Evolutionary conservation across 1,140 invertebrate genomes (phyloP).

Genomic region (Luehdorfia chinensis): DNA sequence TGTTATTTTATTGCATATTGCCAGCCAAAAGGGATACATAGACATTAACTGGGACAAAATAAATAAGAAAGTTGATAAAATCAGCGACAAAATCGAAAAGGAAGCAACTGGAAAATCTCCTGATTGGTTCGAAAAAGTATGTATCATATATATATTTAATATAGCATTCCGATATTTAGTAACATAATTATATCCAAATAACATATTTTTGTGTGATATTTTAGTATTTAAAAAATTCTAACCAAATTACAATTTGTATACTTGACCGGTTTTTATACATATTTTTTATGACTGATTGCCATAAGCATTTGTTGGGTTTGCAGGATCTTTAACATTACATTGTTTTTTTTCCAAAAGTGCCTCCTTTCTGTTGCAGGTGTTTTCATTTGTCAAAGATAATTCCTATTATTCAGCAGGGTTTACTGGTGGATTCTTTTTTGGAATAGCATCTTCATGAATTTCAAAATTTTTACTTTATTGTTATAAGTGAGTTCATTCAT

Average conservation of each 20-base stretch:
- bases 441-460: slow-evolving; percentile 79
- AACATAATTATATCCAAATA: too few species aligned
- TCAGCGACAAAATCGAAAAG: slow-evolving; percentile 88
- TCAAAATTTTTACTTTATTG: slow-evolving; percentile 28
- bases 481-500: slow-evolving; percentile 23
- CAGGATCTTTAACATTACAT: too few species aligned
- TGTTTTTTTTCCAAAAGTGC: slow-evolving; percentile 25
- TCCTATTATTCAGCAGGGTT: slow-evolving; percentile 88
- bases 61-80: slow-evolving; percentile 88
- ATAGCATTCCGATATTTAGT: too few species aligned
- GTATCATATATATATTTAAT: slow-evolving; percentile 10
- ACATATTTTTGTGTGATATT: too few species aligned
- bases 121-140: slow-evolving; percentile 89
- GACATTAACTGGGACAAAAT: slow-evolving; percentile 94
- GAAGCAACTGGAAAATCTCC: slow-evolving; percentile 84
- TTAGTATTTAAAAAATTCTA: too few species aligned
- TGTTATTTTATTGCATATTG: slow-evolving; percentile 92
- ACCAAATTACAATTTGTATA: too few species aligned
- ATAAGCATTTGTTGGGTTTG: too few species aligned
- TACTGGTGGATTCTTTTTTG: slow-evolving; percentile 91
- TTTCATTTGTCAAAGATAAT: slow-evolving; percentile 85
- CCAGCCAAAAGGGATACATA: slow-evolving; percentile 94
- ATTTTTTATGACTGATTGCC: too few species aligned
- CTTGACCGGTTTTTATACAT: slow-evolving; percentile 25
- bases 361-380: slow-evolving; percentile 82